Percentiles rank a stretch among this genome's conserved stretches.
Conservation (phyloP, 1,140 invertebrate genomes). For the Drosophila athabasca region DNA sequence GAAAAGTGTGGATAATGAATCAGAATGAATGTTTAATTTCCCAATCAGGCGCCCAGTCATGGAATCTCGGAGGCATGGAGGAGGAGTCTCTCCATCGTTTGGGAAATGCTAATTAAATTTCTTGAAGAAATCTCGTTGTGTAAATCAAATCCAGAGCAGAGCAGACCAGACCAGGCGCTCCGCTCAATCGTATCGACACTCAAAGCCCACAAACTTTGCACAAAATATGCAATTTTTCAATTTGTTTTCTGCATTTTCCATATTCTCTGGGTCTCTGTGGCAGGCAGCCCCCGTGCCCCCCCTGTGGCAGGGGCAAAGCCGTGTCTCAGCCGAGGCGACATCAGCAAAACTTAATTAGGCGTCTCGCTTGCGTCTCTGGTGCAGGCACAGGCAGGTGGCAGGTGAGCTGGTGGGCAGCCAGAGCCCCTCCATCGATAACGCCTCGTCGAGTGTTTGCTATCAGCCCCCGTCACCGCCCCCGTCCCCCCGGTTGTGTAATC, state of each 20-base stretch:
- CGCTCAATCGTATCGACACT: background rate
- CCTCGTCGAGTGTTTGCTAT: conserved; percentile 28
- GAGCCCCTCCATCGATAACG: conserved; percentile 25
- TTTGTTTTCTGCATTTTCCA: conserved; percentile 30
- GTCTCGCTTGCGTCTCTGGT: conserved; percentile 36
- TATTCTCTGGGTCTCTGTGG: conserved; percentile 30
- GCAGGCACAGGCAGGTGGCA: no score
- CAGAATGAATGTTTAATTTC: conserved; percentile 24
- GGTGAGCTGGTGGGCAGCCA: no score
- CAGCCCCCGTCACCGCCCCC: background rate
- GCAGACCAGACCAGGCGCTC: background rate
- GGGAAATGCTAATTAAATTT: conserved; percentile 5
- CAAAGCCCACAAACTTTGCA: conserved; percentile 6
- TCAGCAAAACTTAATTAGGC: conserved; percentile 48
- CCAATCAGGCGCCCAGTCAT: conserved; percentile 33
- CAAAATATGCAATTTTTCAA: conserved; percentile 35
- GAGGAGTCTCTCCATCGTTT: background rate
- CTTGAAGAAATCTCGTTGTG: background rate
- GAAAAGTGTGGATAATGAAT: conserved; percentile 18
- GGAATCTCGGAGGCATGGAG: conserved; percentile 10
- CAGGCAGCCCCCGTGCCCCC: no score
- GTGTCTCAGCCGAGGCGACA: background rate
- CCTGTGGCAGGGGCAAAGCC: conserved; percentile 6
- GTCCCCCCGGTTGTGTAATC: conserved; percentile 40
- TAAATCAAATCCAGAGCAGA: conserved; percentile 1